These are phyloP conservation scores for Hippopotamus amphibius DNA, from an alignment of 2,113 vertebrate genomes.

Conservation along the genomic window DNA sequence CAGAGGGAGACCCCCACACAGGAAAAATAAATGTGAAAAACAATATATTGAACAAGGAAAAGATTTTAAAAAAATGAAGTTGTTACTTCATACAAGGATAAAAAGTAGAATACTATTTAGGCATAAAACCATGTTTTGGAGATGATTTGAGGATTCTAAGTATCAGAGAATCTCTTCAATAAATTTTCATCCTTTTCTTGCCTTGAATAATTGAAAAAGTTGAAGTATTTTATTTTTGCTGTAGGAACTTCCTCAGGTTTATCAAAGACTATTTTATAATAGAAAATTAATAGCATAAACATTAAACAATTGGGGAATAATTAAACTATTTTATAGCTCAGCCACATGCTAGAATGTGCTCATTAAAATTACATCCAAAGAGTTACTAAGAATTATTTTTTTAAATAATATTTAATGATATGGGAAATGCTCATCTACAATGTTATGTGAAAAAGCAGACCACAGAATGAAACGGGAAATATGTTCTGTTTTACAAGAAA, in stretches of 20 bases:
- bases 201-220: conserved; percentile 63
- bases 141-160: not conserved
- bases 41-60: not conserved
- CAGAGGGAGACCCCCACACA: not conserved
- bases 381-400: conserved; percentile 41
- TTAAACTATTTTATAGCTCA: conserved; percentile 70
- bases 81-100: not conserved
- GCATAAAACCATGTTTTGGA: not conserved
- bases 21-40: not conserved
- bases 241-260: conserved; percentile 35
- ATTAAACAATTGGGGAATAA: conserved; percentile 66
- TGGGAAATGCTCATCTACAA: not conserved
- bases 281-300: conserved; percentile 60
- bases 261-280: conserved; percentile 58
- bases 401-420: conserved; percentile 40
- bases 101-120: not conserved
- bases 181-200: conserved; percentile 3
- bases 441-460: not conserved
- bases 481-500: conserved; percentile 19
- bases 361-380: conserved; percentile 54
- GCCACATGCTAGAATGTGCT: conserved; percentile 13
- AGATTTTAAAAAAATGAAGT: not conserved
- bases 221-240: conserved; percentile 60
- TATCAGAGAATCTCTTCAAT: not conserved
- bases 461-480: not conserved